Percentiles rank a stretch among this genome's conserved stretches.
Conservation (phyloP, 2,888 invertebrate genomes). For the Pristionchus maxplancki region DNA sequence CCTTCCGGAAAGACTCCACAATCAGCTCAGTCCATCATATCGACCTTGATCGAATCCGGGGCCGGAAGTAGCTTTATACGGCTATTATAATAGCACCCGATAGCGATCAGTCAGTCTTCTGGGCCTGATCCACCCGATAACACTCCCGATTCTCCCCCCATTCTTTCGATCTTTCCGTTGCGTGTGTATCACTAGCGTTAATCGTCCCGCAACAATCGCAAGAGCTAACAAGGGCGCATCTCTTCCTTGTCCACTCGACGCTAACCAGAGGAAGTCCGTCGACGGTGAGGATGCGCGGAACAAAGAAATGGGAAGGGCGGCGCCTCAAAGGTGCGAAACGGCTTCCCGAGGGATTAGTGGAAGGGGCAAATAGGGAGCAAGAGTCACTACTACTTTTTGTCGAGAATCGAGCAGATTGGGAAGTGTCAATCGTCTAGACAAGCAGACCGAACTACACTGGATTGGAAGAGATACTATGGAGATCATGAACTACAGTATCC, state of each 20-base stretch:
- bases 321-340: conserved; percentile 38
- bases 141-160: neutral
- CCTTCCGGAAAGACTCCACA: neutral
- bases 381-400: conserved; percentile 34
- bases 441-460: neutral
- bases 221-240: conserved; percentile 4
- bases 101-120: conserved; percentile 23
- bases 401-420: neutral
- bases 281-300: neutral
- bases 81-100: conserved; percentile 32
- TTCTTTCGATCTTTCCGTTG: neutral
- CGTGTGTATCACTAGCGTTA: neutral
- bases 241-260: neutral
- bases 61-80: conserved; percentile 34
- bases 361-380: conserved; percentile 7
- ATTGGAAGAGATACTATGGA: neutral
- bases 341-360: conserved; percentile 14
- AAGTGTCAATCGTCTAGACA: neutral
- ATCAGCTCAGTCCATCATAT: neutral
- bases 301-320: conserved; percentile 29
- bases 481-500: neutral
- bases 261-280: conserved; percentile 23
- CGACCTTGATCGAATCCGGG: neutral
- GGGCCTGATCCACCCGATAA: conserved; percentile 6
- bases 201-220: conserved; percentile 27